Base-by-base conservation (phyloP, 2,888 invertebrate genomes). In the Orthosia gothica region DNA sequence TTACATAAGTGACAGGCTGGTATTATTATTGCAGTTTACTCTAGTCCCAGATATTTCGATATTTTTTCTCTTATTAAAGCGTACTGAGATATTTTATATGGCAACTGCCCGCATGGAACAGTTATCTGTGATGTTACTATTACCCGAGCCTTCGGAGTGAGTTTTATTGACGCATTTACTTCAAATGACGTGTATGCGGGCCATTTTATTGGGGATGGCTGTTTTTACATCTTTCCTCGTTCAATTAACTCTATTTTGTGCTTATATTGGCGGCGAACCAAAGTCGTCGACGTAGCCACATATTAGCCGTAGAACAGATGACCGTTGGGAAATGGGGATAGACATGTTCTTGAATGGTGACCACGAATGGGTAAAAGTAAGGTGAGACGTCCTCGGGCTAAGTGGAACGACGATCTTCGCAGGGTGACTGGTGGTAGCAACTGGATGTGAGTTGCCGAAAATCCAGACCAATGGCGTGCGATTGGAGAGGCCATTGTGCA, bases 81-180 rank as follows among this genome's bases (percentile, higher is more conserved):
- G 71, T 79, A 74, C 55, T 59, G 57, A 72, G 70, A 82, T 79
- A 76, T 84, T 70, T 82, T 84, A 86, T 86, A 79, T 83, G 82
- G 83, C 81, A 78, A 86, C 55, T 55, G 85, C 92, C 92, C 92
- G 92, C 92, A 92, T 92, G 77, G 76, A 73, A 86, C 78, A 75
- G 82, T 88, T 88, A 89, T 89, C 88, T 82, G 57, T 86, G 79
- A 83, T 75, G 84, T 81, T 84, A 85, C 81, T 87, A 79, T 70
- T 88, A 88, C 85, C 84, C 85, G 83, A 86, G 84, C 83, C 85
- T 87, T 85, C 71, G 83, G 85, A 89, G 82, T 84, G 76, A 82
- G 82, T 90, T 92, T 89, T 90, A 92, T 92, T 93, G 91, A 91
- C 86, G 89, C 88, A 89, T 91, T 89, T 84, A 80, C 88, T 89